Evolutionary conservation across 2,113 vertebrate genomes (phyloP), one percentile per base, ranked within the genome.

Genomic region (Arvicanthis niloticus): DNA sequence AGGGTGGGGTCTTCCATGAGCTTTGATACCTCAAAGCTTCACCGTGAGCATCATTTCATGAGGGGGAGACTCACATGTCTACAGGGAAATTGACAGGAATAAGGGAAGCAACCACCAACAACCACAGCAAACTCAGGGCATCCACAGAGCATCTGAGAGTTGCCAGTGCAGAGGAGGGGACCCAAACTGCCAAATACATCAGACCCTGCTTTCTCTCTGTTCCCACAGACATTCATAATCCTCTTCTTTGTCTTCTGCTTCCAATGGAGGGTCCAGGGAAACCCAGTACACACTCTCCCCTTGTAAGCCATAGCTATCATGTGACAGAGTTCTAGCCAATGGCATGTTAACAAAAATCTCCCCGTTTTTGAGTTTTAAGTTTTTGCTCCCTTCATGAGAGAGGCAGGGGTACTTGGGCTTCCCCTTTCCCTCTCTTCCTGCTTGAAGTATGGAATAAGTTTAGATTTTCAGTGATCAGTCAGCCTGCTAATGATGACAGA

Each of bases 1-100:
- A 53, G 16, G 6, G 6, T 1, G 1, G 77, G 26, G 45, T 13
- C 22, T 45, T 13, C 31, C 48, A 1, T 3, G 7, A 17, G 4
- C 70, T 62, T 60, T 21, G 75, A 21, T 31, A 10, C 31, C 37
- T 58, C 65, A 78, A 65, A 72, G 45, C 0, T 37, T 53, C 22
- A 26, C 31, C 12, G 12, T n/a, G 65, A 40, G 4, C 31, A 24
- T 37, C 48, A 37, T 21, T 16, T 42, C 10, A 1, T 0, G 7
- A n/a, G 0, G 24, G n/a, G 12, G 17, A 17, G 42, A 65, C 60
- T 78, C 48, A 42, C 16, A 4, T 0, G n/a, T 48, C 34, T 15
- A 0, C 58, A 60, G 92, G 87, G 40, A 80, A 29, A 84, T 16
- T 16, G 7, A 11, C 48, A 26, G 9, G 42, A 19, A 4, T 5